Conservation (phyloP, 2,113 vertebrate species). For the Pachyramphus minor region DNA sequence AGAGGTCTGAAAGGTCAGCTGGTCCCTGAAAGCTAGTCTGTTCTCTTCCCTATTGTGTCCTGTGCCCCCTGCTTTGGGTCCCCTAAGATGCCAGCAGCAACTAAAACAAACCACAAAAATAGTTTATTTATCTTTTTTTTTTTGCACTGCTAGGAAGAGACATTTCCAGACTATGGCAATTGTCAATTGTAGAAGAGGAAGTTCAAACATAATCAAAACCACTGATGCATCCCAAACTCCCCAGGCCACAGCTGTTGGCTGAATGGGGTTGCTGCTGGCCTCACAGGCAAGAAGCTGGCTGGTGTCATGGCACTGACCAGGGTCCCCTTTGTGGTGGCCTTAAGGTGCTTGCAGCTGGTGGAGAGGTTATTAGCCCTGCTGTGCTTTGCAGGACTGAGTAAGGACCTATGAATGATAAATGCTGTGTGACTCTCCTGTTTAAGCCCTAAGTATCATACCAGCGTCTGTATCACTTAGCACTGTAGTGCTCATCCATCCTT, state of each 20-base stretch:
- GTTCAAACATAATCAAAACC: slow-evolving; percentile 69
- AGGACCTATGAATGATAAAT: not conserved
- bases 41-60: slow-evolving; percentile 19
- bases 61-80: not conserved
- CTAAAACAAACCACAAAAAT: slow-evolving; percentile 33
- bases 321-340: not conserved
- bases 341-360: not conserved
- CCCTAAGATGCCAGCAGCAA: slow-evolving; percentile 30
- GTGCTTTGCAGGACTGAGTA: not conserved
- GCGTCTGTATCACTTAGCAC: too few species aligned
- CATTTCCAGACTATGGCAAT: slow-evolving; percentile 56
- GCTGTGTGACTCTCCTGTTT: not conserved
- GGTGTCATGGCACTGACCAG: not conserved
- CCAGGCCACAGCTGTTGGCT: slow-evolving; percentile 8
- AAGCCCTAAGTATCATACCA: not conserved
- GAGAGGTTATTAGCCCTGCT: not conserved
- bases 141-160: slow-evolving; percentile 21
- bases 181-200: slow-evolving; percentile 60
- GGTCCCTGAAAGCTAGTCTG: slow-evolving; percentile 27
- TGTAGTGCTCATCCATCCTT: not conserved
- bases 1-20: slow-evolving; percentile 70
- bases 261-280: slow-evolving; percentile 10
- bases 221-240: not conserved
- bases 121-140: slow-evolving; percentile 48
- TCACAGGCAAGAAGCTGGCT: not conserved